Base-by-base conservation (phyloP, 2,797 vertebrate species). In the Discoglossus pictus region DNA sequence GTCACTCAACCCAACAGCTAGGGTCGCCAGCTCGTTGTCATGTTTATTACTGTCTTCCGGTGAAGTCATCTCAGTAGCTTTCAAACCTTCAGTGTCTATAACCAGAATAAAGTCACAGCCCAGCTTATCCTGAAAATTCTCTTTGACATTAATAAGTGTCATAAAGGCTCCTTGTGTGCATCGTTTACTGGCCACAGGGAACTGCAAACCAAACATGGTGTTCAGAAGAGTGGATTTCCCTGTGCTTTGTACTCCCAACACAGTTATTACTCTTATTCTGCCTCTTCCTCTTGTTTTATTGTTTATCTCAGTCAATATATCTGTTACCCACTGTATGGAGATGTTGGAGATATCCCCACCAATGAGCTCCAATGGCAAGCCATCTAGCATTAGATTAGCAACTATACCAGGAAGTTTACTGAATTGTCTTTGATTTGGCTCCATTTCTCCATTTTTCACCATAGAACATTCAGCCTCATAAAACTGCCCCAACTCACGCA, bases 401-500 rank as follows among this genome's bases (percentile, higher is more conserved):
- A 87, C 90, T 25, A 93, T 23, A 21, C 77, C 78, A 0, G 91
- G 89, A 43, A 93, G 85, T 50, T 84, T 78, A 7, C 76, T 61
- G 15, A 90, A 87, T 6, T 87, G 84, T 62, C 82, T 71, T 24
- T 72, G 65, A 11, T 25, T 15, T 0, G 61, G 23, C 0, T 61
- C 4, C 58, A 78, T 44, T 52, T 61, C 74, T 18, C 78, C 75
- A 0, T 75, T 78, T 48, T 74, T 81, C 42, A 82, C 72, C 7
- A 89, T 79, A 1, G 75, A 80, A 34, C 83, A 76, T 31, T 89
- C 88, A 0, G 90, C 69, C 72, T 93, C 90, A 24, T 88, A 93
- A 61, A 92, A 73, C 25, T 92, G 79, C 0, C 88, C 88, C 85
- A 93, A 87, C 68, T 94, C 91, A 43, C 89, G 84, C 47, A 93